Percentiles rank a stretch among this genome's conserved stretches.
Evolutionary conservation across 2,888 invertebrate species (phyloP).

Genomic region (Hedychridium roseum): DNA sequence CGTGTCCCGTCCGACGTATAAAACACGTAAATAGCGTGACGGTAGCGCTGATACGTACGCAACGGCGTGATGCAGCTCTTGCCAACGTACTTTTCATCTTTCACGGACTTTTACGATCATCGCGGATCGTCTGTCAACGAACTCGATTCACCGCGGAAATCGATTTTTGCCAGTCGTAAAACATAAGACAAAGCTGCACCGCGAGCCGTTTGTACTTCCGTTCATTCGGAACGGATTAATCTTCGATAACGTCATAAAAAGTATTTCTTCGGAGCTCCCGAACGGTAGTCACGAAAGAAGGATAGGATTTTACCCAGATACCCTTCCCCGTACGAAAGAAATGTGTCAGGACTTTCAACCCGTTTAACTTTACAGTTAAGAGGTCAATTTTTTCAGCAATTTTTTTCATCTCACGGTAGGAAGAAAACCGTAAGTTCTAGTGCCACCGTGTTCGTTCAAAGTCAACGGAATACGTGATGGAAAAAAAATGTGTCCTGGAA

Average conservation of each 20-base stretch:
- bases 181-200: too few relatives aligned
- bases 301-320: background rate
- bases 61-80: slow-evolving; percentile 9
- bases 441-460: slow-evolving; percentile 15
- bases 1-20: slow-evolving; percentile 24
- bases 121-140: slow-evolving; percentile 3
- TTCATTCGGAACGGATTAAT: too few relatives aligned
- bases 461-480: slow-evolving; percentile 14
- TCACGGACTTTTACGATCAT: slow-evolving; percentile 26
- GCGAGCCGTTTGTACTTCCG: too few relatives aligned
- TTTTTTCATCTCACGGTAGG: slow-evolving; percentile 31
- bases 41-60: background rate
- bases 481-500: slow-evolving; percentile 5
- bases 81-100: slow-evolving; percentile 7
- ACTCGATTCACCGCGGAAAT: slow-evolving; percentile 4
- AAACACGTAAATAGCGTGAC: slow-evolving; percentile 38
- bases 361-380: slow-evolving; percentile 46
- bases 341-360: slow-evolving; percentile 30
- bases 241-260: too few relatives aligned
- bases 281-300: too few relatives aligned
- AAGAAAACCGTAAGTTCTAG: slow-evolving; percentile 25
- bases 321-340: slow-evolving; percentile 21
- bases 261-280: too few relatives aligned
- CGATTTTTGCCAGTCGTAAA: too few relatives aligned
- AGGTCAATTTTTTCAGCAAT: slow-evolving; percentile 40